Conservation (phyloP, 1,140 invertebrate species). For the Monomorium pharaonis region DNA sequence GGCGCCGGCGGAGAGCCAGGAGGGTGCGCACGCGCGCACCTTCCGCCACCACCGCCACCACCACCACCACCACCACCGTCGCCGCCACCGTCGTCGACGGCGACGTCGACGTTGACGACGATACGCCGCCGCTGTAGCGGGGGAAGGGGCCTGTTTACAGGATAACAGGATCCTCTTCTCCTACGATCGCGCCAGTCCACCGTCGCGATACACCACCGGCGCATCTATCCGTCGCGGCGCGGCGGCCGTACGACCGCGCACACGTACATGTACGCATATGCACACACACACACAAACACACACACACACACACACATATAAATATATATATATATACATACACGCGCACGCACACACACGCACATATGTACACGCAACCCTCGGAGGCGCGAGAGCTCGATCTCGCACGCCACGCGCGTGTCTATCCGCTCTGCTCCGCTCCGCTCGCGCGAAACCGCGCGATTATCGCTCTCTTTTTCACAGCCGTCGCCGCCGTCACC, state of each 20-base stretch:
- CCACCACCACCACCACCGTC: not conserved
- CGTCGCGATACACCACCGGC: conserved; percentile 60
- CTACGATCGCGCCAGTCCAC: conserved; percentile 52
- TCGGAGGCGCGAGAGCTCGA: conserved; percentile 51
- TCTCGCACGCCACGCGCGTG: conserved; percentile 62
- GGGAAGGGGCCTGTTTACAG: conserved; percentile 72
- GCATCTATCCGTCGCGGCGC: conserved; percentile 39
- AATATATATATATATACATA: not conserved
- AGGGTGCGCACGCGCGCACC: conserved; percentile 57
- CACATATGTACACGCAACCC: not conserved
- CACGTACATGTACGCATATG: too few species aligned
- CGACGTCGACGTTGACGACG: not conserved
- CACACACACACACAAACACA: not conserved
- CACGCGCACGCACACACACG: not conserved
- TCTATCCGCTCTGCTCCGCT: conserved; percentile 31
- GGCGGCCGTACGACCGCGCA: not conserved
- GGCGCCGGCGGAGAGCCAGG: conserved; percentile 30
- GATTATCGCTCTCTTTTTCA: conserved; percentile 54
- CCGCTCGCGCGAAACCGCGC: conserved; percentile 55
- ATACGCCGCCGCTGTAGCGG: not conserved
- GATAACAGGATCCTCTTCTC: conserved; percentile 74
- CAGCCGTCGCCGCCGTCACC: conserved; percentile 33
- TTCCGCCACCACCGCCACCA: conserved; percentile 7
- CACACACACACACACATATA: not conserved
- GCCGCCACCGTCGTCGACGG: not conserved